Evolutionary conservation across 2,113 vertebrate species (phyloP).

Genomic region (Cebidichthys violaceus): DNA sequence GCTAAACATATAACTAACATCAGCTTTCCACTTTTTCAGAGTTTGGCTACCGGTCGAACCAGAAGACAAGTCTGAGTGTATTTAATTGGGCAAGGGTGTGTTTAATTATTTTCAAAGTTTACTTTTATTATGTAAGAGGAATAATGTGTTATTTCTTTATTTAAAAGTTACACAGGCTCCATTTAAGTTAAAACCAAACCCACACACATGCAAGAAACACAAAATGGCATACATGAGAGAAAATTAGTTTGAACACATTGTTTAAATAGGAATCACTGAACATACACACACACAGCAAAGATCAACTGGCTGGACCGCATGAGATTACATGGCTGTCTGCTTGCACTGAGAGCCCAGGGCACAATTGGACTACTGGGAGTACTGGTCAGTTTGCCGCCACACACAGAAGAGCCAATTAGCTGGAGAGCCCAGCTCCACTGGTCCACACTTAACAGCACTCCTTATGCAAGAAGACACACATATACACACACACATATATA

Average conservation of each 20-base stretch:
- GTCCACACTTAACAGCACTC: constrained; percentile 31
- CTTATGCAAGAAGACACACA: constrained; percentile 45
- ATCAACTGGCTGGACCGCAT: constrained; percentile 18
- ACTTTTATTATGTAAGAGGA: not conserved
- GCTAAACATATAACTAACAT: too few relatives aligned
- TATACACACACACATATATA: constrained; percentile 14
- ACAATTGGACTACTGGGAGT: constrained; percentile 36
- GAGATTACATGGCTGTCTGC: constrained; percentile 28
- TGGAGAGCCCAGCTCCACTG: constrained; percentile 40
- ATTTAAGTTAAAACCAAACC: constrained; percentile 5
- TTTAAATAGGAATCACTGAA: constrained; percentile 4
- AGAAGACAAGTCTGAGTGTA: not conserved
- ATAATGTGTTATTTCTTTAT: not conserved
- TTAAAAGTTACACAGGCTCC: not conserved
- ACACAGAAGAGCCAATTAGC: constrained; percentile 59
- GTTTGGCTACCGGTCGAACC: not conserved
- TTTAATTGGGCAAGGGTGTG: not conserved
- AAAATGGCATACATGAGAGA: not conserved
- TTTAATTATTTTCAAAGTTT: not conserved
- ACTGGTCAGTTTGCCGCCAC: constrained; percentile 46
- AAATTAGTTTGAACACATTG: constrained; percentile 13
- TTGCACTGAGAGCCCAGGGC: constrained; percentile 38
- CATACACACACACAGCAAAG: constrained; percentile 4
- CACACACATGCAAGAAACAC: not conserved
- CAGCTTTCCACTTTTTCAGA: too few relatives aligned